Conservation (phyloP, 64 coral and sea anemone species). For the Orbicella faveolata region DNA sequence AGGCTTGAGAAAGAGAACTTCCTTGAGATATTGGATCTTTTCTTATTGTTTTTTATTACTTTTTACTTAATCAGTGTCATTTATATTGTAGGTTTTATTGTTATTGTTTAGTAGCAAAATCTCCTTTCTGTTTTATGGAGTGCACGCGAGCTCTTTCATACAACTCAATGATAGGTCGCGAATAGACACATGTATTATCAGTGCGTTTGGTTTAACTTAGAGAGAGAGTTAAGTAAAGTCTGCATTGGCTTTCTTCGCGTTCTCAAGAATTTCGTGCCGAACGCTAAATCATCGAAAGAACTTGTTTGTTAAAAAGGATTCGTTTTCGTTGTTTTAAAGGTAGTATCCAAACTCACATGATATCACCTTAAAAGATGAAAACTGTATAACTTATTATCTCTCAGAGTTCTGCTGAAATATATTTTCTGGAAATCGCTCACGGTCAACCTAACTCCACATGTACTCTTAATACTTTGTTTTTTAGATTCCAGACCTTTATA, state of each 20-base stretch:
- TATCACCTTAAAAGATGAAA: too few relatives aligned
- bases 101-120: neutral
- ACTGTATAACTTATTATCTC: too few relatives aligned
- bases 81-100: constrained; percentile 1
- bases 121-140: constrained; percentile 9
- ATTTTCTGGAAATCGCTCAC: too few relatives aligned
- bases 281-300: too few relatives aligned
- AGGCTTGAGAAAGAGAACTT: neutral
- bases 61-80: neutral
- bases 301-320: too few relatives aligned
- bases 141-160: neutral
- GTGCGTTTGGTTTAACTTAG: neutral
- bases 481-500: too few relatives aligned
- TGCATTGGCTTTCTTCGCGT: neutral
- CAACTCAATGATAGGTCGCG: neutral
- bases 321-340: too few relatives aligned
- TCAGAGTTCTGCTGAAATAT: too few relatives aligned
- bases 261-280: neutral
- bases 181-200: neutral
- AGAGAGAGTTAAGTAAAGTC: neutral
- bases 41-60: neutral
- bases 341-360: too few relatives aligned
- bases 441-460: too few relatives aligned
- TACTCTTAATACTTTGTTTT: too few relatives aligned
- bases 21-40: neutral